These are phyloP conservation scores for Mamestra configurata DNA, from an alignment of 1,140 invertebrate genomes.

Conservation along the genomic window DNA sequence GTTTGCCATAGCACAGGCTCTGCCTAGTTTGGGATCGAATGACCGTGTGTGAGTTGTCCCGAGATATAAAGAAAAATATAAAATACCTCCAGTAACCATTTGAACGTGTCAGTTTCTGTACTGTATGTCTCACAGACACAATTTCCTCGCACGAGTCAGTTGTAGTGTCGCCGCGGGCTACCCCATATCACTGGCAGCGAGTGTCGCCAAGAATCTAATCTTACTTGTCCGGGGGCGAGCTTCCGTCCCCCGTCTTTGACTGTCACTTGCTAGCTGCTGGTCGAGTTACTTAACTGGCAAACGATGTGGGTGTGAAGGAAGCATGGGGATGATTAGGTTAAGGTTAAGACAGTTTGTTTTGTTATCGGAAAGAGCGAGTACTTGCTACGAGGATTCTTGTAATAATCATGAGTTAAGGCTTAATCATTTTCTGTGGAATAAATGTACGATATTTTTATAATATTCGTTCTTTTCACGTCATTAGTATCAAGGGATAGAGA, in stretches of 20 bases:
- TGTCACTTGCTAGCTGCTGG: conserved; percentile 1
- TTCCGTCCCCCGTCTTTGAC: neutral
- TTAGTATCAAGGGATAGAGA: no score
- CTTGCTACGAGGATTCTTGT: no score
- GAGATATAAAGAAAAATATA: no score
- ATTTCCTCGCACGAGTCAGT: conserved; percentile 9
- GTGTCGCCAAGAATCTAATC: conserved; percentile 41
- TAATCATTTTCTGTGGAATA: no score
- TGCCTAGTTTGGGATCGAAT: no score
- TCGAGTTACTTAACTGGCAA: neutral
- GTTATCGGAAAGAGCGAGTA: no score
- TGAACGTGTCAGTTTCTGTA: neutral
- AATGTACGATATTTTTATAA: no score
- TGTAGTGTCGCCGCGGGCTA: neutral
- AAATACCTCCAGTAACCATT: neutral
- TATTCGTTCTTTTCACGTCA: no score
- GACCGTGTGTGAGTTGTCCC: no score
- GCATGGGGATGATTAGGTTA: neutral
- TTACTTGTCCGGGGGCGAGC: conserved; percentile 14
- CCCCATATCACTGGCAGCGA: neutral
- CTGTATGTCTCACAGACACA: neutral
- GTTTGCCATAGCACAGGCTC: no score
- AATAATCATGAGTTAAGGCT: no score
- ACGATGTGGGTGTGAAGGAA: neutral
- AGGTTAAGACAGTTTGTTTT: neutral